Evolutionary conservation across 2,888 invertebrate species (phyloP).

Genomic region (Colostygia pectinataria): DNA sequence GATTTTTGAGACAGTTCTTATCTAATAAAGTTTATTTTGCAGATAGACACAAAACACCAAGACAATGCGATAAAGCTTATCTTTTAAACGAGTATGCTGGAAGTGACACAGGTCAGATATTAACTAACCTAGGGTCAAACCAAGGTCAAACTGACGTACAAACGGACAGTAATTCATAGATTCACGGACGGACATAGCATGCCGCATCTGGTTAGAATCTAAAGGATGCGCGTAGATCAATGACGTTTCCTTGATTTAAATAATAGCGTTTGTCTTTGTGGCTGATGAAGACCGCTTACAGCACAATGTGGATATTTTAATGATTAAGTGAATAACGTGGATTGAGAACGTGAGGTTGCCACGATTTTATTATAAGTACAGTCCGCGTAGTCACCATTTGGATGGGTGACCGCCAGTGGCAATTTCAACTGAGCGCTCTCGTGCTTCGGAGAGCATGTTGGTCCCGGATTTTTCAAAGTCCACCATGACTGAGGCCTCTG

Average conservation of each 20-base stretch:
- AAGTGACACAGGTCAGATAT: constrained; percentile 23
- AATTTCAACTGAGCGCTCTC: too few relatives aligned
- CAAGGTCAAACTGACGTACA: constrained; percentile 6
- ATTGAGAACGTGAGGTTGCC: too few relatives aligned
- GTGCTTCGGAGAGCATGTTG: too few relatives aligned
- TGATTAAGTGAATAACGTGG: too few relatives aligned
- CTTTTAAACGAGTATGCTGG: constrained; percentile 31
- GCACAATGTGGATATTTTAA: not conserved
- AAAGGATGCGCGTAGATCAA: constrained; percentile 24
- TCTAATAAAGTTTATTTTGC: too few relatives aligned
- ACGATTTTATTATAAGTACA: too few relatives aligned
- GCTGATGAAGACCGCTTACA: not conserved
- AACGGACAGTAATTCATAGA: constrained; percentile 9
- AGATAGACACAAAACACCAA: too few relatives aligned
- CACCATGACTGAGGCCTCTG: too few relatives aligned
- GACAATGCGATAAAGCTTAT: not conserved
- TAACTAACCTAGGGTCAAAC: constrained; percentile 7
- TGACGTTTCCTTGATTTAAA: constrained; percentile 21
- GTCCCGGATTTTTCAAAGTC: too few relatives aligned
- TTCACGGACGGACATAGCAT: constrained; percentile 24
- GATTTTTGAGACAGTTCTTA: too few relatives aligned
- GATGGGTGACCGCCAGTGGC: too few relatives aligned
- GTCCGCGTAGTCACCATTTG: too few relatives aligned
- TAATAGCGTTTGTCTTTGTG: constrained; percentile 13
- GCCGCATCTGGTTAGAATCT: constrained; percentile 17